phyloP scores from a whole-genome alignment of 2,888 invertebrate genomes.

The Mycogona germanica region DNA sequence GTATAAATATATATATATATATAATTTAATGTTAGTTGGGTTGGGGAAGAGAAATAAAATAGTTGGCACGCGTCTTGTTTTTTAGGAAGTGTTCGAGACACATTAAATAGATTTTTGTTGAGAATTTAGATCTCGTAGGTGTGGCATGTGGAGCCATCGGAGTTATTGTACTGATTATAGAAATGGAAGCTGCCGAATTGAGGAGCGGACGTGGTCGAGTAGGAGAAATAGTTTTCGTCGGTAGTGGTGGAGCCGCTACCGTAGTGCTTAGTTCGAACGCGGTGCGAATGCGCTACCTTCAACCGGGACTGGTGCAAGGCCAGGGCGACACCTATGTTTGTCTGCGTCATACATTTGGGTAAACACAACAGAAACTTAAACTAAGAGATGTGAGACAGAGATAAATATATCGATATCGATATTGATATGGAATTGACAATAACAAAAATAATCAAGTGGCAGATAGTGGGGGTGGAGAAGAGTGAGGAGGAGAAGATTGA shows the following conservation, averaged over 20 bases:
- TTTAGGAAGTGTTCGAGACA: too few species aligned
- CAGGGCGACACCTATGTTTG: constrained; percentile 15
- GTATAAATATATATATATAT: too few species aligned
- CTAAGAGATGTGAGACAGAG: constrained; percentile 10
- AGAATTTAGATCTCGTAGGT: constrained; percentile 9
- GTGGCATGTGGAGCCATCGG: not conserved
- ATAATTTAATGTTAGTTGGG: too few species aligned
- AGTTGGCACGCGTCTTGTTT: too few species aligned
- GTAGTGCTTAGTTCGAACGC: constrained; percentile 1
- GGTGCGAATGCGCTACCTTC: constrained; percentile 16
- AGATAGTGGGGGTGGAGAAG: too few species aligned
- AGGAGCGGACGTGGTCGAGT: not conserved
- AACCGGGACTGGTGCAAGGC: constrained; percentile 16
- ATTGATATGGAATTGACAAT: not conserved
- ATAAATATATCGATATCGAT: not conserved
- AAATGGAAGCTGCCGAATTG: not conserved
- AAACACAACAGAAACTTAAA: constrained; percentile 18
- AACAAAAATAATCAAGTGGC: too few species aligned
- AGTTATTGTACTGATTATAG: not conserved
- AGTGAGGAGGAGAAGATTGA: too few species aligned
- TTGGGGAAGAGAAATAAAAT: too few species aligned
- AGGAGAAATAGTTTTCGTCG: not conserved
- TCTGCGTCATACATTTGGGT: constrained; percentile 4
- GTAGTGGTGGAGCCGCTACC: not conserved
- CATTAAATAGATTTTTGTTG: too few species aligned